Conservation (phyloP, 1,140 invertebrate species). For the Ectropis grisescens region DNA sequence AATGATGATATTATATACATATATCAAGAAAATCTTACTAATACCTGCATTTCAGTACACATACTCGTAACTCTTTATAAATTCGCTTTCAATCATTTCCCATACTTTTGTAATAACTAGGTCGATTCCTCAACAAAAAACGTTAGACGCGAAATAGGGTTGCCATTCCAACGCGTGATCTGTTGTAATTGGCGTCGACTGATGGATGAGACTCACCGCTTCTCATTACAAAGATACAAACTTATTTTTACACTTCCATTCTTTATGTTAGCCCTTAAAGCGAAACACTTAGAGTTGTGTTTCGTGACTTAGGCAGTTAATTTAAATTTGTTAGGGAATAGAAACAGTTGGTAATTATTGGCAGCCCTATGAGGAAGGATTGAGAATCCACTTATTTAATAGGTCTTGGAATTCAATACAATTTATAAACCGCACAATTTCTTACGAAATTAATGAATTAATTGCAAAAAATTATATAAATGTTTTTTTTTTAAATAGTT, state of each 20-base stretch:
- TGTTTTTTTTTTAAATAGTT: no score
- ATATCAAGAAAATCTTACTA: no score
- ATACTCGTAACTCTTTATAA: no score
- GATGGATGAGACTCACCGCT: constrained; percentile 42
- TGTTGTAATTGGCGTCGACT: constrained; percentile 46
- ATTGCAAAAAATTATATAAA: neutral
- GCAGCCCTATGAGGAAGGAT: constrained; percentile 16
- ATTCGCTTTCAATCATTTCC: neutral
- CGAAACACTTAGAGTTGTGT: no score
- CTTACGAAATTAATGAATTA: no score
- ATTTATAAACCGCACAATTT: neutral
- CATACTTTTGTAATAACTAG: constrained; percentile 7
- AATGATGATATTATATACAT: no score
- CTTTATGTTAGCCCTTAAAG: constrained; percentile 6
- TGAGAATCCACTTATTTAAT: neutral
- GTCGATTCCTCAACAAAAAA: constrained; percentile 10
- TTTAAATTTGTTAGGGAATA: constrained; percentile 13
- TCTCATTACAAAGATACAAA: constrained; percentile 32
- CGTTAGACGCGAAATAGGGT: constrained; percentile 28
- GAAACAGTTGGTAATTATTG: constrained; percentile 38
- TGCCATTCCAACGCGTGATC: constrained; percentile 35
- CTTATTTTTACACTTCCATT: constrained; percentile 5
- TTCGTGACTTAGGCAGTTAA: no score
- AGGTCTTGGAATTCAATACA: neutral
- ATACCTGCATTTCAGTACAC: no score